These are phyloP conservation scores for Melanotaenia boesemani DNA, from an alignment of 2,797 vertebrate genomes.

Conservation along the genomic window DNA sequence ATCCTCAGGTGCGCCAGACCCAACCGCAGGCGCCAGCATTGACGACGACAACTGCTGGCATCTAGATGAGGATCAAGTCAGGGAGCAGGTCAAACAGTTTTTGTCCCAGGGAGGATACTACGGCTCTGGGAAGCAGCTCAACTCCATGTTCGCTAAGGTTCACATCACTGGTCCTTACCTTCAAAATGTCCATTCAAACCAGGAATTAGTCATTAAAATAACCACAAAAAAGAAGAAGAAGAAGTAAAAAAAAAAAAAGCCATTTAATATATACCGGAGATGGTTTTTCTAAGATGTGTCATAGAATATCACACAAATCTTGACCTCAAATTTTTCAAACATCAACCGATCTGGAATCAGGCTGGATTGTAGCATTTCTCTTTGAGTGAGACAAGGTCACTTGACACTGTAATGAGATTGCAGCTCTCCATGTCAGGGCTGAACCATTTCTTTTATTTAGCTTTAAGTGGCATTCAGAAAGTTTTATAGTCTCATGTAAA, in stretches of 20 bases:
- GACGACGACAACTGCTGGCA: conserved; percentile 99
- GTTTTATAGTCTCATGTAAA: conserved; percentile 3
- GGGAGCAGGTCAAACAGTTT: conserved; percentile 98
- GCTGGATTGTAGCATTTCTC: conserved; percentile 8
- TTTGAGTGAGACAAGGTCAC: conserved; percentile 19
- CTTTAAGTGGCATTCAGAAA: neutral
- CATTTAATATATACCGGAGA: neutral
- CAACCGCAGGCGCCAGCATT: conserved; percentile 97
- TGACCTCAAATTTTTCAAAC: neutral
- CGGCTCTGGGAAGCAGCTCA: conserved; percentile 97
- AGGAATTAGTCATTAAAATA: neutral
- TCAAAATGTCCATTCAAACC: neutral
- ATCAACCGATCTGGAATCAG: neutral
- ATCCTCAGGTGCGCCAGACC: conserved; percentile 92
- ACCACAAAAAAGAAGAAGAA: neutral
- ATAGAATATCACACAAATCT: neutral
- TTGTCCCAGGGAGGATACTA: conserved; percentile 98
- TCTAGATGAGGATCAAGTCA: conserved; percentile 97
- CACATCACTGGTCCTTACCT: neutral
- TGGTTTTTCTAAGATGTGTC: neutral
- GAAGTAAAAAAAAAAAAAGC: neutral
- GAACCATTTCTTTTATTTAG: neutral
- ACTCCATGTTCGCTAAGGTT: conserved; percentile 95
- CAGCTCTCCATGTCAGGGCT: conserved; percentile 1
- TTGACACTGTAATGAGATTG: conserved; percentile 5